Conservation (phyloP, 2,113 vertebrate species). For the Camelus dromedarius region DNA sequence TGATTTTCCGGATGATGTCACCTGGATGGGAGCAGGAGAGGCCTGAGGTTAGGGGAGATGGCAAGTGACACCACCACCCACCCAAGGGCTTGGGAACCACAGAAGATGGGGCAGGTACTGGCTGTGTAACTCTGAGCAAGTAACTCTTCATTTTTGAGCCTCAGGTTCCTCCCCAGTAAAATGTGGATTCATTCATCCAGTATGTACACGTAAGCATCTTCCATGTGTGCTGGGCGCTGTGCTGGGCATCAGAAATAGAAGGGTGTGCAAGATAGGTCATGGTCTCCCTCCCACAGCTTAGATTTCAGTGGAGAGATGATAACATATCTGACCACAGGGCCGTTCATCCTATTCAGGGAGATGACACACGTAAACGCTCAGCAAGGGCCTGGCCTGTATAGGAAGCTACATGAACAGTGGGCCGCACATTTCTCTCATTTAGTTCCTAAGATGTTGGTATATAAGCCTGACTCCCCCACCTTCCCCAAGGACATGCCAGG, state of each 20-base stretch:
- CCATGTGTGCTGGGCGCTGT: not conserved
- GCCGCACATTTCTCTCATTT: not conserved
- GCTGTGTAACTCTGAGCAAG: not conserved
- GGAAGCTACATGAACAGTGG: not conserved
- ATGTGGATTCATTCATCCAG: not conserved
- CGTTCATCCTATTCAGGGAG: not conserved
- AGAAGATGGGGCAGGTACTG: not conserved
- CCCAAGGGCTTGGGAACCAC: conserved; percentile 9
- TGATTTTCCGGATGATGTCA: conserved; percentile 91
- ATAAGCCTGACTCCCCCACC: not conserved
- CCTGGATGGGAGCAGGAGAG: conserved; percentile 81
- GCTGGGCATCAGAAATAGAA: not conserved
- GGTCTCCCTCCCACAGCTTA: not conserved
- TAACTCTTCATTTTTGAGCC: conserved; percentile 3
- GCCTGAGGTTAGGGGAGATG: not conserved
- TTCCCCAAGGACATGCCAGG: not conserved
- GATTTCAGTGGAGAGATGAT: not conserved
- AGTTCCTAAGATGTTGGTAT: not conserved
- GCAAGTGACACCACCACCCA: not conserved
- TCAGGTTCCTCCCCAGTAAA: not conserved
- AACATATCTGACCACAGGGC: not conserved
- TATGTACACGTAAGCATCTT: not conserved
- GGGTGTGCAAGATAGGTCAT: not conserved
- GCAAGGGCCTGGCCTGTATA: not conserved
- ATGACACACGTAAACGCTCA: accelerated